phyloP scores from a whole-genome alignment of 2,888 invertebrate genomes.

The Baronia brevicornis region DNA sequence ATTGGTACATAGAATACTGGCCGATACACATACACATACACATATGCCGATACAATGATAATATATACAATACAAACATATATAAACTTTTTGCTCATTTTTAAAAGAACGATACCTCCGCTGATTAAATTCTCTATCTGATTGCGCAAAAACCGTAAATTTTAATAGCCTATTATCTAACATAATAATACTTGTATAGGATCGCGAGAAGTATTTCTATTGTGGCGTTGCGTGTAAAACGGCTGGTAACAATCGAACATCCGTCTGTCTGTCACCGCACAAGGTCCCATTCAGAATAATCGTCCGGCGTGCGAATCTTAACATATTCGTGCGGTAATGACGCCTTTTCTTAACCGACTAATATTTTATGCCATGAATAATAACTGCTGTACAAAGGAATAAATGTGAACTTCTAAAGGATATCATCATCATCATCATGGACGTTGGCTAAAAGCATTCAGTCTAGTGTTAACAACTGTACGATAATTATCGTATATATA shows the following conservation, averaged over 20 bases:
- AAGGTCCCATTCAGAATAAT: constrained; percentile 53
- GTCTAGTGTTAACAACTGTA: too few relatives aligned
- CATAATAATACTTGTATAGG: constrained; percentile 2
- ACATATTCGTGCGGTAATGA: constrained; percentile 32
- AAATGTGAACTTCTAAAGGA: too few relatives aligned
- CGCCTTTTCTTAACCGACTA: constrained; percentile 17
- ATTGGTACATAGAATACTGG: too few relatives aligned
- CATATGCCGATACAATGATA: not conserved
- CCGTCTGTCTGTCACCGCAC: constrained; percentile 57
- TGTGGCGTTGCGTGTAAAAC: constrained; percentile 25
- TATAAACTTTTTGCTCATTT: constrained; percentile 2
- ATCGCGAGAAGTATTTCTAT: constrained; percentile 19
- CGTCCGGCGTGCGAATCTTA: constrained; percentile 57
- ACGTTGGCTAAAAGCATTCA: constrained; percentile 21
- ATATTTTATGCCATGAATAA: constrained; percentile 16
- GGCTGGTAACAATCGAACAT: constrained; percentile 50
- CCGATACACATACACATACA: too few relatives aligned
- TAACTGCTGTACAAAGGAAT: not conserved
- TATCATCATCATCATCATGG: not conserved
- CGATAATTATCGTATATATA: too few relatives aligned
- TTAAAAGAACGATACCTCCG: constrained; percentile 5
- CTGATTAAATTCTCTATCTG: constrained; percentile 9
- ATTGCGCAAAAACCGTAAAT: constrained; percentile 9
- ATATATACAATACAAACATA: constrained; percentile 1
- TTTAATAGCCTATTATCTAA: constrained; percentile 12